Conservation (phyloP, 53 echinoderm and acorn worm genomes). For the Luidia sarsii region DNA sequence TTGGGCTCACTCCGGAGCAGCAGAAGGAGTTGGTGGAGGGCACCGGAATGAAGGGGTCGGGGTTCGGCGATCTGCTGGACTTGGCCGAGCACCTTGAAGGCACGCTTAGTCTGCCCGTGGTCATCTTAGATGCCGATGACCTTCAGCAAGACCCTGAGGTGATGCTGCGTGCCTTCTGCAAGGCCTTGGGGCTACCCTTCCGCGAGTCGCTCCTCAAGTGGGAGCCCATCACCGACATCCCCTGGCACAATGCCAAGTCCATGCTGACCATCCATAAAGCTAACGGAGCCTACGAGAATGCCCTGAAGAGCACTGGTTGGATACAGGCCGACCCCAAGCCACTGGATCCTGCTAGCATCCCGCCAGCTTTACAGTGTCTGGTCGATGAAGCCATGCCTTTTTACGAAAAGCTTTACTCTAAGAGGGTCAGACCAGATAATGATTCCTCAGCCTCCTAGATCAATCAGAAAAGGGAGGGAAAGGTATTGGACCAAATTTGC, state of each 20-base stretch:
- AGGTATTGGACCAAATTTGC: too few relatives aligned
- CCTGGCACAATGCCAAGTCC: conserved; percentile 30
- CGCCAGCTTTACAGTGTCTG: neutral
- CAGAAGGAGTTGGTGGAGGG: neutral
- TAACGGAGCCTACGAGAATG: conserved; percentile 27
- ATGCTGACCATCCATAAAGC: conserved; percentile 1
- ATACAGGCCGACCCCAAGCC: neutral
- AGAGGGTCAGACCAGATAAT: conserved; percentile 1
- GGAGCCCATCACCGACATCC: conserved; percentile 32
- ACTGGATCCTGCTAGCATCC: neutral
- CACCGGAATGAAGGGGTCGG: neutral
- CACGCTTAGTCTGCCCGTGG: neutral
- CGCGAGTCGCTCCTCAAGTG: conserved; percentile 18
- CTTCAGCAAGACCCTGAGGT: conserved; percentile 19
- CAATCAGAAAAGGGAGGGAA: too few relatives aligned
- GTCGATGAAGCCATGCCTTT: conserved; percentile 13
- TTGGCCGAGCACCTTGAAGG: conserved; percentile 13
- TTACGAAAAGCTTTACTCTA: conserved; percentile 22
- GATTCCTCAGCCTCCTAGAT: too few relatives aligned
- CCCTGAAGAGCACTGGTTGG: conserved; percentile 34
- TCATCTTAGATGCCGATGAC: conserved; percentile 30
- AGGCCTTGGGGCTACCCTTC: conserved; percentile 15
- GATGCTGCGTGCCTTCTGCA: conserved; percentile 22
- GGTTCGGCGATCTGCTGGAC: conserved; percentile 2
- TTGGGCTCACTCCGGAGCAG: conserved; percentile 11